A percentile compares a stretch with the other conserved stretches of the same genome.
phyloP scores from a whole-genome alignment of 2,888 invertebrate genomes.

The Leucophenga maculata region DNA sequence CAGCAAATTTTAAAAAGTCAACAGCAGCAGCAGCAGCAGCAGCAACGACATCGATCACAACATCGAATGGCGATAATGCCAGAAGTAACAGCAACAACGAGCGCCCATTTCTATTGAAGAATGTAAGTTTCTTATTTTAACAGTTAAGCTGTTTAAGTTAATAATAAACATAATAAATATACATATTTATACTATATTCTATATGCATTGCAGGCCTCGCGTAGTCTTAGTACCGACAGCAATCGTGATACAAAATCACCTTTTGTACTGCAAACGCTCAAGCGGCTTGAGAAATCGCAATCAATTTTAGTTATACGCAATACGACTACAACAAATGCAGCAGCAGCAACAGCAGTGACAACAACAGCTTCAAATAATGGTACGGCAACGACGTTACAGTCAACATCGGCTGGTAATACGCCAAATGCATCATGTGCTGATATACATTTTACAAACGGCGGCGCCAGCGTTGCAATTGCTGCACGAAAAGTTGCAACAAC shows the following conservation, averaged over 20 bases:
- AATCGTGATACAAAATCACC: slow-evolving; percentile 67
- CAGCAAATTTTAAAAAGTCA: slow-evolving; percentile 54
- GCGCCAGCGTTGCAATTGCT: neutral
- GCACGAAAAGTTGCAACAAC: slow-evolving; percentile 33
- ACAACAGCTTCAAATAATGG: slow-evolving; percentile 23
- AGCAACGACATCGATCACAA: slow-evolving; percentile 34
- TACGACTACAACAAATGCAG: slow-evolving; percentile 41
- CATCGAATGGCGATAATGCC: slow-evolving; percentile 28
- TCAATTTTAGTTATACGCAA: slow-evolving; percentile 72
- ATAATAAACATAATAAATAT: neutral
- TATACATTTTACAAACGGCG: neutral
- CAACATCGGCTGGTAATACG: neutral
- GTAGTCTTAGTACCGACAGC: slow-evolving; percentile 68
- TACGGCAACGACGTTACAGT: slow-evolving; percentile 17
- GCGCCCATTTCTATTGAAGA: slow-evolving; percentile 66
- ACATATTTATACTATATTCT: neutral
- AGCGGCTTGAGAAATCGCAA: slow-evolving; percentile 72
- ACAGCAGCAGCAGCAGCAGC: slow-evolving; percentile 31
- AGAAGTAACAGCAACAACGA: slow-evolving; percentile 34
- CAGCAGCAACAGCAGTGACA: neutral
- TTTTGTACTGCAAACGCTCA: slow-evolving; percentile 71
- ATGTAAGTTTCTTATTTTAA: slow-evolving; percentile 50
- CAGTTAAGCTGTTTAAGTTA: neutral
- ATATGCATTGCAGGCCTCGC: slow-evolving; percentile 53
- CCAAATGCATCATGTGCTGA: neutral